A percentile compares a stretch with the other conserved stretches of the same genome.
Evolutionary conservation across 2,888 invertebrate genomes (phyloP).

Genomic region (Amitus sp.): DNA sequence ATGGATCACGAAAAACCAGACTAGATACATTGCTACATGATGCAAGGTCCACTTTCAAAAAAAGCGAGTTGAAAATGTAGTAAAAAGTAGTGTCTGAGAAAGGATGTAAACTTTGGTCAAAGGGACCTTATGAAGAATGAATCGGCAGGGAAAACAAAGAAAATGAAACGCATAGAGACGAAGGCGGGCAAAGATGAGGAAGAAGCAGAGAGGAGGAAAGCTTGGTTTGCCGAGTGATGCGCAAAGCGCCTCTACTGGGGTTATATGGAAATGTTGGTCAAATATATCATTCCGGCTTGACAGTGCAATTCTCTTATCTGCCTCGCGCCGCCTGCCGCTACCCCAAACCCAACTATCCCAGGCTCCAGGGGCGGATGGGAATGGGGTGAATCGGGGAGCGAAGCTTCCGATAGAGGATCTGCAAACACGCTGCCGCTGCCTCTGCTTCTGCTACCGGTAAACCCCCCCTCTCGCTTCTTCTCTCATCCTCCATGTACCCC

Average conservation of each 20-base stretch:
- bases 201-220: slow-evolving; percentile 13
- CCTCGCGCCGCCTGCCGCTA: slow-evolving; percentile 38
- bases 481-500: slow-evolving; percentile 40
- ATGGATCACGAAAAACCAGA: no score
- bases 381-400: slow-evolving; percentile 67
- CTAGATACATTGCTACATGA: no score
- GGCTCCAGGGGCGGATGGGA: slow-evolving; percentile 54
- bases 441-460: slow-evolving; percentile 50
- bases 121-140: slow-evolving; percentile 34
- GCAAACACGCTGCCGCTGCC: slow-evolving; percentile 46
- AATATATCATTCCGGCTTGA: slow-evolving; percentile 91
- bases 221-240: slow-evolving; percentile 21
- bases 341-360: slow-evolving; percentile 44
- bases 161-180: slow-evolving; percentile 32
- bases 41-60: no score
- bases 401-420: slow-evolving; percentile 65
- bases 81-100: slow-evolving; percentile 13
- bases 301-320: slow-evolving; percentile 90
- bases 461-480: slow-evolving; percentile 46
- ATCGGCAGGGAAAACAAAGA: slow-evolving; percentile 39
- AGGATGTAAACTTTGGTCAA: slow-evolving; percentile 35
- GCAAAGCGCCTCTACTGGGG: slow-evolving; percentile 45
- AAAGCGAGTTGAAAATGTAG: slow-evolving; percentile 18
- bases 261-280: slow-evolving; percentile 87
- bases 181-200: slow-evolving; percentile 34